These are phyloP conservation scores for Dusona sp. DNA, from an alignment of 2,888 invertebrate genomes.

Conservation along the genomic window DNA sequence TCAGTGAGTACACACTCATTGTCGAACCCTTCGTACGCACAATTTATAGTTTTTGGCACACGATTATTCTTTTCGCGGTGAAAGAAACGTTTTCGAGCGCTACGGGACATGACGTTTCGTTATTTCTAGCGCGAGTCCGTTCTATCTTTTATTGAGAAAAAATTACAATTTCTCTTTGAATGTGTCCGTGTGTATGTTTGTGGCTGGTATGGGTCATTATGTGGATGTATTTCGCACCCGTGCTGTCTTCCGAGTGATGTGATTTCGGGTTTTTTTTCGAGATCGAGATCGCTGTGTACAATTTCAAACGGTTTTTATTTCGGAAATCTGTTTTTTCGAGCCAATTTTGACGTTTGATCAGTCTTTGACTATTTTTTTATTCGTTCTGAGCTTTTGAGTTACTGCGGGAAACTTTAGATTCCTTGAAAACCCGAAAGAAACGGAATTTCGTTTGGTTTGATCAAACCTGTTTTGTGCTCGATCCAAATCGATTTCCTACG, in stretches of 20 bases:
- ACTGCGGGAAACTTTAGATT: background rate
- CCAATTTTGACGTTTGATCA: background rate
- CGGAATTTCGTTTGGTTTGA: background rate
- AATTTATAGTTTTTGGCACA: constrained; percentile 47
- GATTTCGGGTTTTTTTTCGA: background rate
- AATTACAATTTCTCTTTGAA: background rate
- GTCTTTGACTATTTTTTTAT: background rate
- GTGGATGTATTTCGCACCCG: background rate
- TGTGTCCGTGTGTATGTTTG: background rate
- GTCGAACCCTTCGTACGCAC: background rate
- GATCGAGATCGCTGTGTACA: background rate
- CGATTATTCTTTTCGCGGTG: constrained; percentile 27
- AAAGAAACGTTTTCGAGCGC: constrained; percentile 12
- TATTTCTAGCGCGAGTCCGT: background rate
- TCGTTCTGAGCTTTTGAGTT: background rate
- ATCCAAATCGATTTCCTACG: background rate
- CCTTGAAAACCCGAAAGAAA: background rate
- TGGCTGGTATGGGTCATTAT: background rate
- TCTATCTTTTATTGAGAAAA: background rate
- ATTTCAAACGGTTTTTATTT: background rate
- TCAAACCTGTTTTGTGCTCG: background rate
- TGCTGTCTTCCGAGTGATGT: background rate
- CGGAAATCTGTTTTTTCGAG: background rate
- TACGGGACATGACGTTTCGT: constrained; percentile 20
- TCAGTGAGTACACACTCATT: background rate